Conservation (phyloP, 1,140 invertebrate species). For the Ooceraea biroi region DNA sequence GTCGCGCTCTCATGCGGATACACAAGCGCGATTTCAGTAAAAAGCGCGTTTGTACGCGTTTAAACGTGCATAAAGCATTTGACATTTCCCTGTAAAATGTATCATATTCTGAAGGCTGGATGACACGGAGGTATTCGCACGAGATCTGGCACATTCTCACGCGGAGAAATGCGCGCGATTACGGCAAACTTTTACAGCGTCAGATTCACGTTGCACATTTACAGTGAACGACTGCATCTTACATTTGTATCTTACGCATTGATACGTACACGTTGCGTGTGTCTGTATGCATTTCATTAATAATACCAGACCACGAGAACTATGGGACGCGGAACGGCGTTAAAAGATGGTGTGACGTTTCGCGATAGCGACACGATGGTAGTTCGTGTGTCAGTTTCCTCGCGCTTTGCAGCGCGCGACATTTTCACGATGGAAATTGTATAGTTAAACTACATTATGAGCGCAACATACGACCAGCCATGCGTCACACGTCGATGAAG, state of each 20-base stretch:
- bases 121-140: neutral
- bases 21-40: constrained; percentile 52
- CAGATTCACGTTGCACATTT: neutral
- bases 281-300: too few species aligned
- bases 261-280: too few species aligned
- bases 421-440: constrained; percentile 25
- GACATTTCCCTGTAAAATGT: constrained; percentile 38
- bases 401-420: neutral
- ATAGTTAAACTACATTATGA: constrained; percentile 53
- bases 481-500: constrained; percentile 53
- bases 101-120: constrained; percentile 13
- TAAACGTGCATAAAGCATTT: constrained; percentile 55
- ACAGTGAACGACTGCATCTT: neutral
- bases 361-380: constrained; percentile 7
- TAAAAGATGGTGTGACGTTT: constrained; percentile 21
- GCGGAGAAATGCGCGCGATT: neutral
- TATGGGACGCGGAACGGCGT: neutral
- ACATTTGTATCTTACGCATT: neutral
- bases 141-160: neutral
- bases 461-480: constrained; percentile 17
- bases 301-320: too few species aligned
- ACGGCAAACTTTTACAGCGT: neutral
- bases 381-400: constrained; percentile 38
- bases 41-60: constrained; percentile 40
- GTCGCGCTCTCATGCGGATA: constrained; percentile 47